Evolutionary conservation across 64 coral and sea anemone genomes (phyloP).

Genomic region (Montipora foliosa): DNA sequence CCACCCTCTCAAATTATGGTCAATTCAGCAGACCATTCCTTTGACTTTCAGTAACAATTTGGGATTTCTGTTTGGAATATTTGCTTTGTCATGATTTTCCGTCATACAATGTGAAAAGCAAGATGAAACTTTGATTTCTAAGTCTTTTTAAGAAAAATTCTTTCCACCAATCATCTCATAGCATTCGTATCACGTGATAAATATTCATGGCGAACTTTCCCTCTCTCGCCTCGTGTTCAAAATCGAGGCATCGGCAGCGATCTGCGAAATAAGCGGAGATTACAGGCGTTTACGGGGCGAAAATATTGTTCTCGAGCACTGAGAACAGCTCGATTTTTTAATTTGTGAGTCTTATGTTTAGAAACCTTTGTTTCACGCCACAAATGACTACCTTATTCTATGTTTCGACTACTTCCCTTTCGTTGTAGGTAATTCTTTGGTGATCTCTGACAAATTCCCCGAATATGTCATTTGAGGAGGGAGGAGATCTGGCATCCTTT

Average conservation of each 20-base stretch:
- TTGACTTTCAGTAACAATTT: too few species aligned
- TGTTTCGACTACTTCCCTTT: conserved; percentile 22
- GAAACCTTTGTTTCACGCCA: neutral
- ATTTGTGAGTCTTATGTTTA: neutral
- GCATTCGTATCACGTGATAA: conserved; percentile 68
- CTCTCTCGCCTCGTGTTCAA: conserved; percentile 73
- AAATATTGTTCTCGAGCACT: neutral
- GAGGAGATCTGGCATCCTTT: conserved; percentile 89
- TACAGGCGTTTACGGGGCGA: conserved; percentile 15
- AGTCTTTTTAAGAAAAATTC: conserved; percentile 15
- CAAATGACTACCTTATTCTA: neutral
- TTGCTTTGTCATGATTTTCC: too few species aligned
- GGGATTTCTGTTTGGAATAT: too few species aligned
- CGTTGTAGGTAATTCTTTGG: conserved; percentile 38
- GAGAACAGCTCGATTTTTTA: neutral
- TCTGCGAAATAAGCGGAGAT: conserved; percentile 23
- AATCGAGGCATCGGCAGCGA: conserved; percentile 22
- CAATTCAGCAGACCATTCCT: too few species aligned
- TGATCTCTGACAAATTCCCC: conserved; percentile 26
- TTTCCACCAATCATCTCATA: conserved; percentile 70
- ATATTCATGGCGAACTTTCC: conserved; percentile 80
- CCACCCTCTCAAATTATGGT: too few species aligned
- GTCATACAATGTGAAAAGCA: too few species aligned
- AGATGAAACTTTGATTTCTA: neutral
- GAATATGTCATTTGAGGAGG: conserved; percentile 90